Evolutionary conservation across 2,113 vertebrate genomes (phyloP).

Genomic region (Lepidothrix coronata): DNA sequence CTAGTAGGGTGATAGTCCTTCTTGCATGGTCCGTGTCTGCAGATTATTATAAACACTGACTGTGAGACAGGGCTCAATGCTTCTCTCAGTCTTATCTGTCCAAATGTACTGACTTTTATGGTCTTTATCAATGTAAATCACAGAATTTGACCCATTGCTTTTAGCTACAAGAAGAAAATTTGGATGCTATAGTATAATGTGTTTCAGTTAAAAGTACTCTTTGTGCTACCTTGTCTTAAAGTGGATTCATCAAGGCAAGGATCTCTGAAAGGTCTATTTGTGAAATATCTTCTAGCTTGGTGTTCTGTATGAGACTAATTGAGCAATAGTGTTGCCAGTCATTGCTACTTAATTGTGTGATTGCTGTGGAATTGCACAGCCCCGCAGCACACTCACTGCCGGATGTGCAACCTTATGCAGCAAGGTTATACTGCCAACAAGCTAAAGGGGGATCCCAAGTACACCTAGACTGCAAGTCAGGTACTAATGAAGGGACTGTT

Average conservation of each 20-base stretch:
- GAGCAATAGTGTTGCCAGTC: slow-evolving; percentile 28
- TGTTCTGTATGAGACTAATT: slow-evolving; percentile 21
- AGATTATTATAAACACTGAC: slow-evolving; percentile 69
- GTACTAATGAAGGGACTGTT: not conserved
- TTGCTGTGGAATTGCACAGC: not conserved
- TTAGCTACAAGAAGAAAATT: not conserved
- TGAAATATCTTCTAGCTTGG: slow-evolving; percentile 11
- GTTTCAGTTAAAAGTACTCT: not conserved
- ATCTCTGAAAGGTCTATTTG: slow-evolving; percentile 3
- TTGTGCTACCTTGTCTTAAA: not conserved
- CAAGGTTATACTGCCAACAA: not conserved
- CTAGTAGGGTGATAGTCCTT: slow-evolving; percentile 68
- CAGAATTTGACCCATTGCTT: slow-evolving; percentile 4
- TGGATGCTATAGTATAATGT: not conserved
- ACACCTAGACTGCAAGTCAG: not conserved
- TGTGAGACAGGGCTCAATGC: slow-evolving; percentile 41
- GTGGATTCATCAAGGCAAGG: not conserved
- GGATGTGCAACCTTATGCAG: not conserved
- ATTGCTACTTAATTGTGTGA: slow-evolving; percentile 4
- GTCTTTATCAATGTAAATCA: not conserved
- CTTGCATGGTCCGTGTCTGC: slow-evolving; percentile 65
- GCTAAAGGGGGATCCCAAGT: not conserved
- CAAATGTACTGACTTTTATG: not conserved
- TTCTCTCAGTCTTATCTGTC: slow-evolving; percentile 20
- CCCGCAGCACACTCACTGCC: accelerated